phyloP scores from a whole-genome alignment of 2,888 invertebrate genomes.

The Lacanobia oleracea region DNA sequence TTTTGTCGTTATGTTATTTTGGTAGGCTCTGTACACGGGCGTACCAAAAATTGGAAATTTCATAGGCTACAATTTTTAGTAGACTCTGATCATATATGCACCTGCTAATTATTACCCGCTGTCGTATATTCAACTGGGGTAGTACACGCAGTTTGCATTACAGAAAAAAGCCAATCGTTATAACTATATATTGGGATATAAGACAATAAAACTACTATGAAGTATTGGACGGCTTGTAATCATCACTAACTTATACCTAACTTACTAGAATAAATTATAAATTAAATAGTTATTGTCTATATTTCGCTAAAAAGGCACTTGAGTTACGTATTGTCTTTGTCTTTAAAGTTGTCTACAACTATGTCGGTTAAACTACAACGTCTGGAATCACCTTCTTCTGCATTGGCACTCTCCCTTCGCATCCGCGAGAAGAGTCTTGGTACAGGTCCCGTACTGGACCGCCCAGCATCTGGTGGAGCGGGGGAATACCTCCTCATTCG shows the following conservation, averaged over 20 bases:
- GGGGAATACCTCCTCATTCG: conserved; percentile 85
- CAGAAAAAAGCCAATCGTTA: background rate
- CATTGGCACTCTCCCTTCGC: conserved; percentile 81
- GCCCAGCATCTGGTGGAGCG: conserved; percentile 80
- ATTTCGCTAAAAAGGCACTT: conserved; percentile 79
- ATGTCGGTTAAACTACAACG: conserved; percentile 87
- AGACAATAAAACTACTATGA: conserved; percentile 59
- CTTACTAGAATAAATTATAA: conserved; percentile 67
- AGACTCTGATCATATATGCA: no score
- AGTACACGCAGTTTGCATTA: background rate
- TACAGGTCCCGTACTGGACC: conserved; percentile 82
- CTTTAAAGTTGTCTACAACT: conserved; percentile 88
- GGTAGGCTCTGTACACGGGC: no score
- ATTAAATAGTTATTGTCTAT: conserved; percentile 75
- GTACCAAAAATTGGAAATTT: no score
- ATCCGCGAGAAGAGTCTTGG: conserved; percentile 86
- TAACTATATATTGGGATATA: background rate
- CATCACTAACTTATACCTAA: conserved; percentile 60
- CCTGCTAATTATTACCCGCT: no score
- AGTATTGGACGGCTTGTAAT: conserved; percentile 79
- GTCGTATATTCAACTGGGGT: background rate
- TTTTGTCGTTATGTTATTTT: no score
- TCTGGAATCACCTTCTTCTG: conserved; percentile 81
- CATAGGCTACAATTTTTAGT: no score
- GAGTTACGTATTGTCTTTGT: conserved; percentile 82